phyloP scores from a whole-genome alignment of 2,888 invertebrate species.

The Fragum sueziense region DNA sequence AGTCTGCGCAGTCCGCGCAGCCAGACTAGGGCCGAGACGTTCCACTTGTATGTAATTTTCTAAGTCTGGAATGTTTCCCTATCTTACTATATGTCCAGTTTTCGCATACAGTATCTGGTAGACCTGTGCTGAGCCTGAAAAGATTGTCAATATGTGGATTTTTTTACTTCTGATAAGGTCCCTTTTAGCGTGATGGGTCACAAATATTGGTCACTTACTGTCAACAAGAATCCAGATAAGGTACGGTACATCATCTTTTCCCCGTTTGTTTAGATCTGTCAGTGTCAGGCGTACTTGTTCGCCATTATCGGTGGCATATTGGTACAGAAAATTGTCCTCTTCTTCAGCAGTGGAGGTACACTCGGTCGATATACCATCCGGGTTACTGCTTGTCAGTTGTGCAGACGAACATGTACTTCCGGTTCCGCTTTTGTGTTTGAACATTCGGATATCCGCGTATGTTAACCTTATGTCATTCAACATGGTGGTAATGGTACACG shows the following conservation, averaged over 20 bases:
- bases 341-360: constrained; percentile 24
- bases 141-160: no score
- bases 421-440: constrained; percentile 6
- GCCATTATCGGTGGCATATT: background rate
- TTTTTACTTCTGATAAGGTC: no score
- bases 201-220: constrained; percentile 28
- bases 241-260: constrained; percentile 20
- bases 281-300: constrained; percentile 14
- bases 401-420: constrained; percentile 46
- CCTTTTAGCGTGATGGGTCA: no score
- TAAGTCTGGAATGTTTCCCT: no score
- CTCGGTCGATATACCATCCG: background rate
- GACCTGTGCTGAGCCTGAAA: no score
- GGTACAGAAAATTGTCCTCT: constrained; percentile 33
- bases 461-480: background rate
- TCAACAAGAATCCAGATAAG: constrained; percentile 41
- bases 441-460: constrained; percentile 40
- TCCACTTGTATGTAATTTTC: no score
- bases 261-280: constrained; percentile 21
- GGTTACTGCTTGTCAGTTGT: background rate
- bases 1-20: no score
- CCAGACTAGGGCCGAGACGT: no score
- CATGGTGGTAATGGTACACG: constrained; percentile 13
- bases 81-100: no score
- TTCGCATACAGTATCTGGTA: no score